Percentiles rank a stretch among this genome's conserved stretches.
Conservation (phyloP, 2,113 vertebrate genomes). For the Ramphastos sulfuratus region DNA sequence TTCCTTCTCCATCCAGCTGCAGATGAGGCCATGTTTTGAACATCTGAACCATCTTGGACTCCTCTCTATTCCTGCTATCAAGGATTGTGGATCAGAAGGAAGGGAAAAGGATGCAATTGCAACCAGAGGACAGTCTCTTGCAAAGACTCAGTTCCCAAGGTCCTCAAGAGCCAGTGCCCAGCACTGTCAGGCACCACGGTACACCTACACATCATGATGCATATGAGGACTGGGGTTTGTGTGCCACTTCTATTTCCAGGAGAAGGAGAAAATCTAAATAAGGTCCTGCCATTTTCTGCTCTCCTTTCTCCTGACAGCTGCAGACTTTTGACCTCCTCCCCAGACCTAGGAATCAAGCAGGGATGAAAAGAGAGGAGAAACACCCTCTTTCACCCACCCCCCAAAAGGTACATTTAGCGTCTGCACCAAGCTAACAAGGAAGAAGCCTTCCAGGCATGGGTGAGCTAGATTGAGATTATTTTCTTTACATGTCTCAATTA, state of each 20-base stretch:
- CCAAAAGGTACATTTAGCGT: not conserved
- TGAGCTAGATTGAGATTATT: conserved; percentile 9
- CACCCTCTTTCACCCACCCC: not conserved
- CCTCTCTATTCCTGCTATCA: not conserved
- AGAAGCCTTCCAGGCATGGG: not conserved
- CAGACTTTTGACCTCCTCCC: not conserved
- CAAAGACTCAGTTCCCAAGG: not conserved
- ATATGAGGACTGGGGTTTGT: not conserved
- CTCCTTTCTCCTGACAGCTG: not conserved
- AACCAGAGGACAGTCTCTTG: not conserved
- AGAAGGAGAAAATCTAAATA: not conserved
- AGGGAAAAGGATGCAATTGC: not conserved
- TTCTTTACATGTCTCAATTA: conserved; percentile 20
- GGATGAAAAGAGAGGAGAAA: not conserved
- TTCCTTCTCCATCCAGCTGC: not conserved
- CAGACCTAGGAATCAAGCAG: not conserved
- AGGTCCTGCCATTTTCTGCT: not conserved
- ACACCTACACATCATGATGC: not conserved
- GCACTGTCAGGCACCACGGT: too few species aligned
- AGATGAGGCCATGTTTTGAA: not conserved
- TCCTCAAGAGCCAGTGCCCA: not conserved
- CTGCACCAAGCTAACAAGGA: not conserved
- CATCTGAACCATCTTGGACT: not conserved
- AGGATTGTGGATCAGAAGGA: not conserved
- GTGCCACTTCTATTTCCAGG: not conserved